Evolutionary conservation across 2,888 invertebrate species (phyloP), one percentile per base, ranked within the genome.

Genomic region (Mesoligia furuncula): DNA sequence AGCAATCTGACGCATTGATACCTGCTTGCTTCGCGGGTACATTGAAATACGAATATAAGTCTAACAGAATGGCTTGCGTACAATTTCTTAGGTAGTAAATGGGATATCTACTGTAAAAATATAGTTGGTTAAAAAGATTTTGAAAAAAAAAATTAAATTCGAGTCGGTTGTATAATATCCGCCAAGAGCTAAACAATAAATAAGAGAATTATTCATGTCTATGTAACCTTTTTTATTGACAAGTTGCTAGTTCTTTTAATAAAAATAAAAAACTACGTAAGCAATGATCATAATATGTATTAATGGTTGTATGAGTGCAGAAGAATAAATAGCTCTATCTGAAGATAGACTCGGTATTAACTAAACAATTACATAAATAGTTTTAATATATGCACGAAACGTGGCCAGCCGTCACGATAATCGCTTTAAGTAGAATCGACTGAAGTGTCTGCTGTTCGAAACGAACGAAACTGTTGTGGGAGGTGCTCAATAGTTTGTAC

Each of bases 391-490:
- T 86, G 76, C 82, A 64, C 17, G 59, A 39, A 72, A 74, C 85
- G 84, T 86, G 85, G 68, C 67, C 59, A 11, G 62, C 7, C 48
- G 80, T 83, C 89, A 88, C 84, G 89, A 87, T 75, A 67, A 73
- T 74, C 72, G 57, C 69, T 72, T 74, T 67, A 73, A 8, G 48
- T 45, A 54, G 73, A 74, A 72, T 81, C 13, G 20, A 54, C 62
- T 67, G 68, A 80, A 81, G 59, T 77, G 75, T 79, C 31, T 31
- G 31, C 31, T 31, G 31, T 31, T n/a, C n/a, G n/a, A n/a, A n/a
- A n/a, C n/a, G n/a, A n/a, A 73, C 62, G 59, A 70, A 74, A 54
- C 66, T 42, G 42, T 64, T 36, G 45, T 57, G 68, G 59, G n/a
- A 39, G 27, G 71, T 82, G 24, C n/a, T 64, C 51, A 85, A 57